phyloP scores from a whole-genome alignment of 2,797 vertebrate genomes.

The Sorex maritimensis region DNA sequence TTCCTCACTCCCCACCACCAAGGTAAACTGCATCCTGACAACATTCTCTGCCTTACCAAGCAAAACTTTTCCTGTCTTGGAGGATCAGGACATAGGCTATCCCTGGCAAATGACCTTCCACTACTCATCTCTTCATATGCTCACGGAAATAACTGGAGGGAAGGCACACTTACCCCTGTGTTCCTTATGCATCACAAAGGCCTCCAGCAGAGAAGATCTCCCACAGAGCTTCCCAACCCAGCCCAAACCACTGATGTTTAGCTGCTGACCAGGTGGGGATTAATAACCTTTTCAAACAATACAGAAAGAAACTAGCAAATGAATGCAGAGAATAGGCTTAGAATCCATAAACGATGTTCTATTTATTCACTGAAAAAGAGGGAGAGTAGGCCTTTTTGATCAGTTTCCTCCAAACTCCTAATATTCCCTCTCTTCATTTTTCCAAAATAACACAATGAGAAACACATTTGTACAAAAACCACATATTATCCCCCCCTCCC shows the following conservation, averaged over 20 bases:
- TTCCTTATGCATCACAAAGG: background rate
- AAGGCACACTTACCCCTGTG: background rate
- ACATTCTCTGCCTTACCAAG: background rate
- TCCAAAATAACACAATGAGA: slow-evolving; percentile 61
- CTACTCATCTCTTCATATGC: slow-evolving; percentile 6
- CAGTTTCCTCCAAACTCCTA: slow-evolving; percentile 64
- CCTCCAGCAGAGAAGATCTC: background rate
- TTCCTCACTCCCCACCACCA: no score
- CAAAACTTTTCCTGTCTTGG: background rate
- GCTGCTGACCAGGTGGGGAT: background rate
- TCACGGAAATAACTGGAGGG: background rate
- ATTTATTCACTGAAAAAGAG: slow-evolving; percentile 78
- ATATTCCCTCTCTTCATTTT: slow-evolving; percentile 67
- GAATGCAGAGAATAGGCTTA: slow-evolving; percentile 65
- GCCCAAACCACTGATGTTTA: background rate
- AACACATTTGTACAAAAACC: slow-evolving; percentile 89
- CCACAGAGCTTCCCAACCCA: background rate
- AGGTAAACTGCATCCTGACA: background rate
- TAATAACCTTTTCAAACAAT: background rate
- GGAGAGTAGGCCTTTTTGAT: slow-evolving; percentile 57
- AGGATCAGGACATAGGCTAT: background rate
- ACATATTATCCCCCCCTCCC: slow-evolving; percentile 83
- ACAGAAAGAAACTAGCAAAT: background rate
- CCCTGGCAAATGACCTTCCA: background rate
- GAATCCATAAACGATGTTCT: slow-evolving; percentile 72